Conservation (phyloP, 92 coral and sea anemone genomes). For the Diadumene lineata region DNA sequence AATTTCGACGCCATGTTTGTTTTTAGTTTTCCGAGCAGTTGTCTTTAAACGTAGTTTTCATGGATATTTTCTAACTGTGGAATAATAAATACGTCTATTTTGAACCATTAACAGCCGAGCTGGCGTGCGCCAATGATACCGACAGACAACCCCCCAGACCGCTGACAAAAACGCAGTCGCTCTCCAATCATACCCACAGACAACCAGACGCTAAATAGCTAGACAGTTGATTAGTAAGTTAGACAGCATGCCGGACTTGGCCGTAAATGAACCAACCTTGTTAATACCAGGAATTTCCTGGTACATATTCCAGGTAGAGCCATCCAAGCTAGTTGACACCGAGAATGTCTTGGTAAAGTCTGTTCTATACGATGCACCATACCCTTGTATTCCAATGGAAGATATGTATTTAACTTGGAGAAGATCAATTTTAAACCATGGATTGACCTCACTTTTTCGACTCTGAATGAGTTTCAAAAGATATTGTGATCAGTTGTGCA, state of each 20-base stretch:
- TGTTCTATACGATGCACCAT: not conserved
- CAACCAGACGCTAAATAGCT: no score
- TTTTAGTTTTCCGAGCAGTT: no score
- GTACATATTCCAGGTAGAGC: slow-evolving; percentile 29
- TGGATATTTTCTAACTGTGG: no score
- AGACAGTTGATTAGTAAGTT: not conserved
- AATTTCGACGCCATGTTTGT: no score
- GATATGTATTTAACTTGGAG: not conserved
- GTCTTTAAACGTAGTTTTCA: no score
- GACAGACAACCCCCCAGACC: no score
- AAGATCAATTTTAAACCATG: slow-evolving; percentile 32
- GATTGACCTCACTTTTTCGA: not conserved
- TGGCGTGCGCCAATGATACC: no score
- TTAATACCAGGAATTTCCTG: slow-evolving; percentile 17
- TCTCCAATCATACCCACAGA: no score
- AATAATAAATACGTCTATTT: no score
- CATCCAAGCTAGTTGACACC: slow-evolving; percentile 19
- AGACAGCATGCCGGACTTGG: not conserved
- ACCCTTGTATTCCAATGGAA: slow-evolving; percentile 28
- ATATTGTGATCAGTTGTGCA: not conserved
- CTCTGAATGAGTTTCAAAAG: not conserved
- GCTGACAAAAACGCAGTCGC: no score
- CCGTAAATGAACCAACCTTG: not conserved
- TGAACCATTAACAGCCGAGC: no score
- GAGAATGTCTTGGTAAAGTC: slow-evolving; percentile 5